Evolutionary conservation across 2,797 vertebrate species (phyloP).

Genomic region (Peromyscus melanophrys): DNA sequence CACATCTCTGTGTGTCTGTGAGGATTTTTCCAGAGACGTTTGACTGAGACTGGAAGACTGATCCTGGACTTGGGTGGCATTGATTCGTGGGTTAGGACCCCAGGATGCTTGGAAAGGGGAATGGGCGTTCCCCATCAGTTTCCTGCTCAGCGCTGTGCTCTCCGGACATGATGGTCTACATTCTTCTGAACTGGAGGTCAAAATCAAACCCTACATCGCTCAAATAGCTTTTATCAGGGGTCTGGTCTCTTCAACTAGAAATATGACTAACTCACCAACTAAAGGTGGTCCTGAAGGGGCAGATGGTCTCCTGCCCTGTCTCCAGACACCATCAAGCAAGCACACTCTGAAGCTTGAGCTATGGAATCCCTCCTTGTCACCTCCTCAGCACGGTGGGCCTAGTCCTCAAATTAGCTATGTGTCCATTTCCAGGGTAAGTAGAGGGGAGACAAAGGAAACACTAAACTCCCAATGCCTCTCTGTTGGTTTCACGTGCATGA

Average conservation of each 20-base stretch:
- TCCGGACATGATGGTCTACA: not conserved
- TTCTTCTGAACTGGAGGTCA: not conserved
- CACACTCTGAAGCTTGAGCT: not conserved
- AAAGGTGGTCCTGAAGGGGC: not conserved
- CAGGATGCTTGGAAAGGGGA: not conserved
- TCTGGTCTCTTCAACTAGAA: not conserved
- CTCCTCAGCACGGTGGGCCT: not conserved
- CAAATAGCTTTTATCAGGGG: not conserved
- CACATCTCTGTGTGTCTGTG: not conserved
- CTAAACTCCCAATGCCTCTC: not conserved
- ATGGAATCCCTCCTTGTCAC: not conserved
- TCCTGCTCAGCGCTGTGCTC: not conserved
- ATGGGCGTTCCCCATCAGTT: not conserved
- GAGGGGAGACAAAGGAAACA: constrained; percentile 6
- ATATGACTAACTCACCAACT: not conserved
- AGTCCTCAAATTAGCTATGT: not conserved
- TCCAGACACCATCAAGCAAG: not conserved
- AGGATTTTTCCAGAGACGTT: not conserved
- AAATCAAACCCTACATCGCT: not conserved
- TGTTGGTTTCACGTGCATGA: not conserved
- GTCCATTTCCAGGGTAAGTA: not conserved
- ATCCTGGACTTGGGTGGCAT: not conserved
- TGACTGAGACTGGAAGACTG: not conserved
- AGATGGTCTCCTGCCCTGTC: not conserved
- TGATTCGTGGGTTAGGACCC: not conserved